Evolutionary conservation across 64 coral and sea anemone species (phyloP), one percentile per base, ranked within the genome.

Genomic region (Porites lutea): DNA sequence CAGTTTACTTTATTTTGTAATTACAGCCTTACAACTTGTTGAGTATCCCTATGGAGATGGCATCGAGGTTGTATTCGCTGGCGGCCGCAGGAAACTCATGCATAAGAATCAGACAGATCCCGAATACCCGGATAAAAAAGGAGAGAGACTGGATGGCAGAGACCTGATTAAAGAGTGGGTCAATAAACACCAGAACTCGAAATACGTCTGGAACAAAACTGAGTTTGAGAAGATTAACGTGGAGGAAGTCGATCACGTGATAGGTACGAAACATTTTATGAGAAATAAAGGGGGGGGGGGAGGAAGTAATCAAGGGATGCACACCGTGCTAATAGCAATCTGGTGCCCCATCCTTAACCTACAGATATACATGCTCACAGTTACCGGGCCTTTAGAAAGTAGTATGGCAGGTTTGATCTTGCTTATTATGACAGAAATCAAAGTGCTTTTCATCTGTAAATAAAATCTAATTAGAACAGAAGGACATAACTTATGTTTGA

Each of bases 121-220:
- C 1, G 94, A 93, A 43, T 87, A 93, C 48, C 71, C 69, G 9
- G 47, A 66, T 5, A 93, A 79, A 65, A 65, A 19, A 71, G 94
- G 90, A 48, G 87, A 50, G 52, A 82, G 97, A 12, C 50, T n/a
- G 21, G 97, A 98, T 76, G 88, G 91, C 9, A 92, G 92, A 5
- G 96, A 99, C 48, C 82, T 99, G 82, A 96, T 93, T 19, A 65
- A 93, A 19, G 83, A 96, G 79, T 99, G 95, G 92, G 65, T 98
- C 10, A 60, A 75, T 3, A 95, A 94, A 59, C 74, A 65, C 19
- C 15, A 68, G 15, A 89, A 65, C 55, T 89, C 94, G 3, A 71
- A 87, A 37, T 93, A 91, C 23, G 87, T 99, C 62, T 99, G 97
- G 97, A 96, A 99, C 74, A 93, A 92, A 70, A 92, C 91, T 5